Conservation (phyloP, 2,888 invertebrate species). For the Hermaeophaga mercurialis region DNA sequence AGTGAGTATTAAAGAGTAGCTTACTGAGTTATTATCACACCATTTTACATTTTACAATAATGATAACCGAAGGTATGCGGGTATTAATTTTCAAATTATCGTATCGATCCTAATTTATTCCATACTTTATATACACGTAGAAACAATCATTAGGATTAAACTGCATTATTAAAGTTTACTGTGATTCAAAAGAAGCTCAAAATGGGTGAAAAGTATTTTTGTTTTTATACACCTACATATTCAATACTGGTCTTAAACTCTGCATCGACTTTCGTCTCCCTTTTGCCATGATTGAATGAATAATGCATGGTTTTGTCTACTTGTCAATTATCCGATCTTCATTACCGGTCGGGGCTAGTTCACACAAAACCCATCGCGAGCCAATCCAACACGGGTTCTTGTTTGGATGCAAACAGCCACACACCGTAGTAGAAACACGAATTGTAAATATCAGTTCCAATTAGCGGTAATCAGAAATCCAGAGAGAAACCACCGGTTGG, state of each 20-base stretch:
- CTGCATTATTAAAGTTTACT: too few species aligned
- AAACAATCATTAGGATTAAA: too few species aligned
- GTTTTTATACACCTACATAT: too few species aligned
- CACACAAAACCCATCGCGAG: not conserved
- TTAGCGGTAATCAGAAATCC: conserved; percentile 21
- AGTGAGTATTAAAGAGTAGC: too few species aligned
- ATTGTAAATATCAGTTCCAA: conserved; percentile 26
- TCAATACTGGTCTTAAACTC: not conserved
- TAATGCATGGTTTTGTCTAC: conserved; percentile 29
- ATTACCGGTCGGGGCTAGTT: conserved; percentile 5
- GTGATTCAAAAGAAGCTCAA: too few species aligned
- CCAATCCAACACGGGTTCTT: not conserved
- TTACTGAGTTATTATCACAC: too few species aligned
- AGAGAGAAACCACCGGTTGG: conserved; percentile 14
- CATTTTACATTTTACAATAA: too few species aligned
- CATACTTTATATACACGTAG: too few species aligned
- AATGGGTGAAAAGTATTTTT: too few species aligned
- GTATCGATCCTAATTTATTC: too few species aligned
- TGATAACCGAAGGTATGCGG: too few species aligned
- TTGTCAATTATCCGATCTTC: conserved; percentile 29
- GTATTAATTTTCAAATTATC: too few species aligned
- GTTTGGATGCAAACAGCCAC: conserved; percentile 20
- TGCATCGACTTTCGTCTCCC: not conserved
- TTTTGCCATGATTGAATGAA: conserved; percentile 22
- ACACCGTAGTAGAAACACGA: conserved; percentile 19